Percentiles rank a stretch among this genome's conserved stretches.
Evolutionary conservation across 2,113 vertebrate species (phyloP).

Genomic region (Polypterus senegalus): DNA sequence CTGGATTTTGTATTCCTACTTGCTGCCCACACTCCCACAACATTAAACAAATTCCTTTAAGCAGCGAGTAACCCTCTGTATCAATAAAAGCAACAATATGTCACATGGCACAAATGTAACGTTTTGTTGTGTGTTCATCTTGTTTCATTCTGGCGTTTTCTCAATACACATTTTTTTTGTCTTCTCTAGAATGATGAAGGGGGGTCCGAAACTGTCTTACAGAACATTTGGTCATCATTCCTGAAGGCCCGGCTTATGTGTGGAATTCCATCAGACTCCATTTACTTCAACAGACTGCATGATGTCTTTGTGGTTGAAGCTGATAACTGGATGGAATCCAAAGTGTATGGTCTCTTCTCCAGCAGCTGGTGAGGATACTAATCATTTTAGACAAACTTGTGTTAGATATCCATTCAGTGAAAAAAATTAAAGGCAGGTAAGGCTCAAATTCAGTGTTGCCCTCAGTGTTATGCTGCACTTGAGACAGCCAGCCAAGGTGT

Average conservation of each 20-base stretch:
- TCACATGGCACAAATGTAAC: too few species aligned
- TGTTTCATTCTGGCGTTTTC: not conserved
- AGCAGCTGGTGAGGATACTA: conserved; percentile 68
- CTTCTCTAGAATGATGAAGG: conserved; percentile 67
- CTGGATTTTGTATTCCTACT: too few species aligned
- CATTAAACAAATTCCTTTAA: too few species aligned
- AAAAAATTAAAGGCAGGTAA: too few species aligned
- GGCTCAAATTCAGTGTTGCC: too few species aligned
- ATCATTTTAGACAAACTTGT: too few species aligned
- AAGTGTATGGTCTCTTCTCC: conserved; percentile 72
- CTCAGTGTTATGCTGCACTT: too few species aligned
- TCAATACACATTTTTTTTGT: not conserved
- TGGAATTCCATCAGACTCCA: conserved; percentile 54
- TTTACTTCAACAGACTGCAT: conserved; percentile 75
- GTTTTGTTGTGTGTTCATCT: not conserved
- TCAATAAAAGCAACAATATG: too few species aligned
- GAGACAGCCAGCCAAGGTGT: too few species aligned
- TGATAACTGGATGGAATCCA: conserved; percentile 51
- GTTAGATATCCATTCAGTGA: too few species aligned
- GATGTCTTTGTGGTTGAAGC: conserved; percentile 61
- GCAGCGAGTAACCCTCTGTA: too few species aligned
- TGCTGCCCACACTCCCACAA: too few species aligned
- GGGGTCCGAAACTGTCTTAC: conserved; percentile 60
- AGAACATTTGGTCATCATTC: conserved; percentile 82
- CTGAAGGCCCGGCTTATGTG: conserved; percentile 82